Conservation (phyloP, 2,797 vertebrate genomes). For the Pyrocephalus nanus region DNA sequence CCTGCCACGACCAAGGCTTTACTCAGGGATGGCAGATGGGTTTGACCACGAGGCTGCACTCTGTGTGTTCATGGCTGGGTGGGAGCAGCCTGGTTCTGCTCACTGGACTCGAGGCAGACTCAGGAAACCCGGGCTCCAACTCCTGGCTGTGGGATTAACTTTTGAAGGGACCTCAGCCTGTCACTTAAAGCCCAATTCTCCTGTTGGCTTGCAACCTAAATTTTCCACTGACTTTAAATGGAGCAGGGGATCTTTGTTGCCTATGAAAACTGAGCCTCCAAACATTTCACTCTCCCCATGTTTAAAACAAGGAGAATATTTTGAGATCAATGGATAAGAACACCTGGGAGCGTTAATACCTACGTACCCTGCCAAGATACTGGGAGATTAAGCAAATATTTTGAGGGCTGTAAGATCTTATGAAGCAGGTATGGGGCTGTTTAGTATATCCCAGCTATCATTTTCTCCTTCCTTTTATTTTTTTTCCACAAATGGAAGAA, state of each 20-base stretch:
- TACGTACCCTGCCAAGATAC: slow-evolving; percentile 29
- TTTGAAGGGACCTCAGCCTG: not conserved
- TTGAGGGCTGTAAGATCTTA: slow-evolving; percentile 39
- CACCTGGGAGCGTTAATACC: slow-evolving; percentile 32
- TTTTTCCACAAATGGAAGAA: not conserved
- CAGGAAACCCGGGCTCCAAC: slow-evolving; percentile 21
- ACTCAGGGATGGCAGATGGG: not conserved
- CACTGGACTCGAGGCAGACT: not conserved
- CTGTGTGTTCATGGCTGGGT: not conserved
- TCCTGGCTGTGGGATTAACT: not conserved
- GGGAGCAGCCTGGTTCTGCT: slow-evolving; percentile 1
- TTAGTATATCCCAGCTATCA: not conserved
- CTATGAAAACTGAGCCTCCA: slow-evolving; percentile 39
- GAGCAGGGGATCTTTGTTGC: slow-evolving; percentile 2
- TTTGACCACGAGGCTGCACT: not conserved
- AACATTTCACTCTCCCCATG: slow-evolving; percentile 1
- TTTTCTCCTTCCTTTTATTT: slow-evolving; percentile 6
- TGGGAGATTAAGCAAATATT: slow-evolving; percentile 60
- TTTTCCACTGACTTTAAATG: slow-evolving; percentile 25
- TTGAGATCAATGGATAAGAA: slow-evolving; percentile 65
- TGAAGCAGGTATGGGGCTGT: not conserved
- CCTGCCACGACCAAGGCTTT: not conserved
- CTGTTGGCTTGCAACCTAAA: not conserved
- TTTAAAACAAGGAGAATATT: slow-evolving; percentile 40
- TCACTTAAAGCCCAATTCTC: slow-evolving; percentile 4